These are phyloP conservation scores for Aphelenchoides fujianensis DNA, from an alignment of 1,140 invertebrate genomes.

Conservation along the genomic window DNA sequence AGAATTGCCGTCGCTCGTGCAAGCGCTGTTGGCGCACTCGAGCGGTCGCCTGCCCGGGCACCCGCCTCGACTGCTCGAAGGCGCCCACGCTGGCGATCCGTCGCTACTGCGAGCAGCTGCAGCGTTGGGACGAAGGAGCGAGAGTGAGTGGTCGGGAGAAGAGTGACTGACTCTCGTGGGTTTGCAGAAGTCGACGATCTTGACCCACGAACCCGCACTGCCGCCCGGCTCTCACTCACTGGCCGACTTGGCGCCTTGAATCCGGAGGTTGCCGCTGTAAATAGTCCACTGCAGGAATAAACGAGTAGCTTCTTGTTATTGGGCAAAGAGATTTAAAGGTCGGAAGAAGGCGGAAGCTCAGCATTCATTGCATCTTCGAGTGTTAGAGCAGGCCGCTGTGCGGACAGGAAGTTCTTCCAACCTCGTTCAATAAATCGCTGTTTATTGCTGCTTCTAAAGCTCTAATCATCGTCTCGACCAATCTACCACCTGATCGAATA, in stretches of 20 bases:
- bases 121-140: neutral
- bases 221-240: neutral
- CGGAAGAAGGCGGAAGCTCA: too few species aligned
- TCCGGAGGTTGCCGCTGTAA: neutral
- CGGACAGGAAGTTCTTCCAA: too few species aligned
- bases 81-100: neutral
- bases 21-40: constrained; percentile 2
- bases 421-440: too few species aligned
- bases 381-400: too few species aligned
- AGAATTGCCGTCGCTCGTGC: constrained; percentile 31
- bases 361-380: too few species aligned
- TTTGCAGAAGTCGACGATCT: too few species aligned
- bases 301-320: too few species aligned
- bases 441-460: too few species aligned
- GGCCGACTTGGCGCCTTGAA: neutral
- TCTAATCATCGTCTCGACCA: too few species aligned
- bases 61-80: neutral
- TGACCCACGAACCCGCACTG: neutral
- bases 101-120: neutral
- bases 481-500: too few species aligned
- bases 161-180: too few species aligned
- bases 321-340: neutral
- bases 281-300: too few species aligned
- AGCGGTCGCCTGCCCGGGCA: neutral
- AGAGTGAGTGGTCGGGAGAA: neutral